These are phyloP conservation scores for Pristionchus fissidentatus DNA, from an alignment of 2,888 invertebrate genomes.

Conservation along the genomic window DNA sequence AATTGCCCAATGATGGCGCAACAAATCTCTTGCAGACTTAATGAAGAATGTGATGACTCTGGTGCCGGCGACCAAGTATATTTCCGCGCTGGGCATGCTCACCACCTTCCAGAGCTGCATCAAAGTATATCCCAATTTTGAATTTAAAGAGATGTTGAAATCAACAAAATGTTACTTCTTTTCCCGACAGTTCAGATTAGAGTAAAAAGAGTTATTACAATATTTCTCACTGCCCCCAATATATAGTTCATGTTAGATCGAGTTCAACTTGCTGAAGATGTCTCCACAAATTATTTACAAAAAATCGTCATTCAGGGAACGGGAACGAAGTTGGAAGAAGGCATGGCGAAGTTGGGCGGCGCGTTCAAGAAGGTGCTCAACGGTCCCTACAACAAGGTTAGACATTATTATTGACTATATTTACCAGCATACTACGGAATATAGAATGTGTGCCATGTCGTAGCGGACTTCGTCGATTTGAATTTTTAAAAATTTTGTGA, in stretches of 20 bases:
- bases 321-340: neutral
- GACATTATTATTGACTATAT: neutral
- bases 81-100: neutral
- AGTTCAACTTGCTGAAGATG: too few relatives aligned
- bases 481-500: too few relatives aligned
- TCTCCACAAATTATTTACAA: too few relatives aligned
- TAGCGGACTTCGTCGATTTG: too few relatives aligned
- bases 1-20: neutral
- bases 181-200: too few relatives aligned
- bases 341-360: neutral
- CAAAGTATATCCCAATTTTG: too few relatives aligned
- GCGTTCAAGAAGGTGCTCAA: conserved; percentile 18
- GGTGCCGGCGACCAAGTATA: neutral
- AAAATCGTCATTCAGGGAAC: too few relatives aligned
- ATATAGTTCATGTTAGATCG: too few relatives aligned
- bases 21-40: neutral
- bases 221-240: too few relatives aligned
- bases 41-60: neutral
- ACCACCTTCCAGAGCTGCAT: neutral
- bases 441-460: neutral
- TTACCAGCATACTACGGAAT: neutral
- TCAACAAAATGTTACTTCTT: too few relatives aligned
- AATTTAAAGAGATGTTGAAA: too few relatives aligned
- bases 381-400: conserved; percentile 11
- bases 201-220: too few relatives aligned